Evolutionary conservation across 2,797 vertebrate genomes (phyloP).

Genomic region (Botia kubotai): DNA sequence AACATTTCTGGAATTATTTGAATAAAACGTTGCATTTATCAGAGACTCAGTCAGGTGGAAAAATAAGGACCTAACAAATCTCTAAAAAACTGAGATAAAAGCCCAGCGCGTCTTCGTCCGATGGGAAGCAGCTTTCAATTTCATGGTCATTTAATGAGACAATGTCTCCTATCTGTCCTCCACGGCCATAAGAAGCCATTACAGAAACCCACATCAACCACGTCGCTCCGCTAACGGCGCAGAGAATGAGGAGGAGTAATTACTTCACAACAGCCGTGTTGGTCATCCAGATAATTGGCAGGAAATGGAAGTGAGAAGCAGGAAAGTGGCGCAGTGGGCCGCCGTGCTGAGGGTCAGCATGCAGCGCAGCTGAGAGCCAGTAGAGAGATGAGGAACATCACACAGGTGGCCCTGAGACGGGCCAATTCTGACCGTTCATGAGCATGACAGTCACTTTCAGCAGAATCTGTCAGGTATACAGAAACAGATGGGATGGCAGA

Average conservation of each 20-base stretch:
- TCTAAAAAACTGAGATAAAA: constrained; percentile 15
- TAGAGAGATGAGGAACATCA: constrained; percentile 5
- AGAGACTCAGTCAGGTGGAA: neutral
- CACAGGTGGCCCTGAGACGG: constrained; percentile 54
- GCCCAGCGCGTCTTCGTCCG: constrained; percentile 53
- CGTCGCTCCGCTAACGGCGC: constrained; percentile 60
- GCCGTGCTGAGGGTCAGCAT: neutral
- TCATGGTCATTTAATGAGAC: constrained; percentile 68
- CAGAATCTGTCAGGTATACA: constrained; percentile 15
- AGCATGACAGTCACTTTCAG: constrained; percentile 46
- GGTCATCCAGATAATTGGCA: constrained; percentile 75
- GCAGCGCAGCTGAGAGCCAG: neutral
- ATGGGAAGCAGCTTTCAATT: constrained; percentile 67
- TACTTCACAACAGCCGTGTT: constrained; percentile 66
- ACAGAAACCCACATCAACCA: constrained; percentile 60
- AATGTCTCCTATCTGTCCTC: constrained; percentile 55
- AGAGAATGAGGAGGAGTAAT: constrained; percentile 56
- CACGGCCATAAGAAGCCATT: constrained; percentile 63
- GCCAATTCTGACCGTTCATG: constrained; percentile 18
- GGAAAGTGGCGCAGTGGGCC: constrained; percentile 32
- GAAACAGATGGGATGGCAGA: neutral
- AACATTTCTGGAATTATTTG: neutral
- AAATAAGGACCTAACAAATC: neutral
- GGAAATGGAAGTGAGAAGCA: constrained; percentile 63
- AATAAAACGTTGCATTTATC: neutral